A percentile compares a stretch with the other conserved stretches of the same genome.
Conservation (phyloP, 2,888 invertebrate genomes). For the Drosophila aldrichi region DNA sequence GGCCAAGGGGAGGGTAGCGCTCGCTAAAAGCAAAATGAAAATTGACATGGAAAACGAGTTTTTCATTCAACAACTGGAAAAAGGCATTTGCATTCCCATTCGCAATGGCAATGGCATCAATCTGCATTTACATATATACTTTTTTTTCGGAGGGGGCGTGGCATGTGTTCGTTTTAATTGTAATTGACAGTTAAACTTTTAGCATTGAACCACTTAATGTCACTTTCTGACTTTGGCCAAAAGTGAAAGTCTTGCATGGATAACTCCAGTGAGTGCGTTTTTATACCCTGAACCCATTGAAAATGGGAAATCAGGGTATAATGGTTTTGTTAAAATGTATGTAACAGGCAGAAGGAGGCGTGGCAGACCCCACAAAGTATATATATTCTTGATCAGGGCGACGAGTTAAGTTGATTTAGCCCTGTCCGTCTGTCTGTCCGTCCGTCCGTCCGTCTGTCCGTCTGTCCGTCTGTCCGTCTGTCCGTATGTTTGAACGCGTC, state of each 20-base stretch:
- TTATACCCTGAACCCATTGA: too few relatives aligned
- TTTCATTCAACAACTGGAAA: constrained; percentile 32
- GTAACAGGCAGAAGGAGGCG: too few relatives aligned
- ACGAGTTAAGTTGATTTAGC: too few relatives aligned
- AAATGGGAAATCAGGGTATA: too few relatives aligned
- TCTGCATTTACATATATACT: constrained; percentile 28
- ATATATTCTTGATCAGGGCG: too few relatives aligned
- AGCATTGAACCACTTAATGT: constrained; percentile 35
- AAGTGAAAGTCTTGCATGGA: constrained; percentile 47
- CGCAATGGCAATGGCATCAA: constrained; percentile 46
- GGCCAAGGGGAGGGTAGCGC: background rate
- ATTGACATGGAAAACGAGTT: constrained; percentile 52
- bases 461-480: too few relatives aligned
- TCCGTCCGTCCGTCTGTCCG: too few relatives aligned
- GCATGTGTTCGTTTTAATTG: constrained; percentile 28
- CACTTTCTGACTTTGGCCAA: constrained; percentile 1
- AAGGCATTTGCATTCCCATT: constrained; percentile 19
- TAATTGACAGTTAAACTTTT: constrained; percentile 32
- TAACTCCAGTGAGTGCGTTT: background rate
- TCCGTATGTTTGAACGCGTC: too few relatives aligned
- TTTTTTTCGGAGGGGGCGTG: constrained; percentile 30
- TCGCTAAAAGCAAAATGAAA: constrained; percentile 45
- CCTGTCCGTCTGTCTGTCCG: too few relatives aligned
- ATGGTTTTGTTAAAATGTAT: too few relatives aligned
- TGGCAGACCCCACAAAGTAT: too few relatives aligned